Conservation (phyloP, 2,797 vertebrate genomes). For the Sebastiscus tertius region DNA sequence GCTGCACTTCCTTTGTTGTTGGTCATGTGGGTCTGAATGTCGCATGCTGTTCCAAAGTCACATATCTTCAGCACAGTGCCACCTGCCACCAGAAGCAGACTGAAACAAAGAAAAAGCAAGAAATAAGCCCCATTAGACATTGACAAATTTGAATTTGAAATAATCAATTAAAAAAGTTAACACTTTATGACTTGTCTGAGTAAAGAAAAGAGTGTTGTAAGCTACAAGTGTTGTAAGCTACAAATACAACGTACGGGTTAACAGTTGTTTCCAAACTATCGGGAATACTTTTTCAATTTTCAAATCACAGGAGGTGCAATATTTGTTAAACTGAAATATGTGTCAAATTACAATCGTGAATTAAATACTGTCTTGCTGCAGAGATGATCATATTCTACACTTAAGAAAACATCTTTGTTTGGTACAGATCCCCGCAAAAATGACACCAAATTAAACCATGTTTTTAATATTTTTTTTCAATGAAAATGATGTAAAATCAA, state of each 20-base stretch:
- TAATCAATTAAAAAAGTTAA: background rate
- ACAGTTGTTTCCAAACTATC: background rate
- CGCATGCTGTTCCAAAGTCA: conserved; percentile 99
- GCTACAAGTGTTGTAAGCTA: background rate
- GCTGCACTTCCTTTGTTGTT: conserved; percentile 99
- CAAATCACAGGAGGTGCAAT: background rate
- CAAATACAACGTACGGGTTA: background rate
- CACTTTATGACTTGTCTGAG: background rate
- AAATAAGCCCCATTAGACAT: background rate
- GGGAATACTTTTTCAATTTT: too few species aligned
- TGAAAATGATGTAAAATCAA: accelerated
- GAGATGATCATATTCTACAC: too few species aligned
- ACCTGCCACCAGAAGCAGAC: conserved; percentile 94
- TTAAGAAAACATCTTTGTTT: too few species aligned
- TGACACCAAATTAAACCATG: too few species aligned
- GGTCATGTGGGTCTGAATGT: conserved; percentile 99
- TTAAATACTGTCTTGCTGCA: too few species aligned
- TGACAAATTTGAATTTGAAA: background rate
- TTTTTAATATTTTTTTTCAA: too few species aligned
- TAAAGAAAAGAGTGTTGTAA: background rate
- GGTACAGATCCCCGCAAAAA: too few species aligned
- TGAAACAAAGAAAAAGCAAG: conserved; percentile 57
- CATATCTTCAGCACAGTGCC: conserved; percentile 99
- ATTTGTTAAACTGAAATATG: too few species aligned
- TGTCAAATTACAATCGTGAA: too few species aligned